Percentiles rank a stretch among this genome's conserved stretches.
phyloP scores from a whole-genome alignment of 2,797 vertebrate genomes.

The Thaleichthys pacificus region DNA sequence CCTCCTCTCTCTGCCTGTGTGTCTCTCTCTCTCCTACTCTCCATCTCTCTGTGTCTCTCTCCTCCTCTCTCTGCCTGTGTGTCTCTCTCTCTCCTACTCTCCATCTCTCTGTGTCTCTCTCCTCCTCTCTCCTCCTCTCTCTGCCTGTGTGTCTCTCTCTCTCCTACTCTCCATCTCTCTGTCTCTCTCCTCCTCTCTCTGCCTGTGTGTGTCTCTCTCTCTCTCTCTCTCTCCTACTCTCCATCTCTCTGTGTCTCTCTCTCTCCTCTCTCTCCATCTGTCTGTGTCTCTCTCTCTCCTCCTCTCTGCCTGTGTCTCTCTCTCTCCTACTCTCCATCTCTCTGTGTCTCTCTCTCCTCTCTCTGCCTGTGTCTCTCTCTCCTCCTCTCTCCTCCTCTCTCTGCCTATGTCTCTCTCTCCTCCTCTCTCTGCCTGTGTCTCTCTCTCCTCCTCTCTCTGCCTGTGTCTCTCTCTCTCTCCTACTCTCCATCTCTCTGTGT shows the following conservation, averaged over 20 bases:
- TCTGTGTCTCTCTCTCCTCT: too few species aligned
- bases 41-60: background rate
- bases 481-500: background rate
- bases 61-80: too few species aligned
- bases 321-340: too few species aligned
- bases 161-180: too few species aligned
- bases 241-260: background rate
- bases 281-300: too few species aligned
- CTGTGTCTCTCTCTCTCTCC: background rate
- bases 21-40: slow-evolving; percentile 18
- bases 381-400: background rate
- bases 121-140: too few species aligned
- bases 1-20: too few species aligned
- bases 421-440: background rate
- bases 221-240: slow-evolving; percentile 20
- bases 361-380: background rate
- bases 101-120: too few species aligned
- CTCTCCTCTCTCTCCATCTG: background rate
- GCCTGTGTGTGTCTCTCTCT: too few species aligned
- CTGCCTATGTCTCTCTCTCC: slow-evolving; percentile 10
- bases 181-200: slow-evolving; percentile 1
- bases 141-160: too few species aligned
- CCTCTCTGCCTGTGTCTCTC: too few species aligned
- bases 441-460: too few species aligned
- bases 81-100: background rate